Conservation (phyloP, 2,797 vertebrate species). For the Lepus townsendii region DNA sequence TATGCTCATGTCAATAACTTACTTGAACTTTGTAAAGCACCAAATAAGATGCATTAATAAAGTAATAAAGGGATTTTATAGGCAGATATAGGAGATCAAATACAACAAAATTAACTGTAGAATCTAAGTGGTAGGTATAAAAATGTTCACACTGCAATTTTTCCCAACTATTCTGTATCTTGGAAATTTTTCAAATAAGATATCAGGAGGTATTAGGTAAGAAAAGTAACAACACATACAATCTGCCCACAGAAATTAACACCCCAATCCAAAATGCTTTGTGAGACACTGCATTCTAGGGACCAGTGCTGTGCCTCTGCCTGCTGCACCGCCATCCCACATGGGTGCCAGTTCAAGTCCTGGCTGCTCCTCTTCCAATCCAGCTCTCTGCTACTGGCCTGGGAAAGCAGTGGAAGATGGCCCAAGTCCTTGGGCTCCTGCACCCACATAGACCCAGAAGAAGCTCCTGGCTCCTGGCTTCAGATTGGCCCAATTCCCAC, state of each 20-base stretch:
- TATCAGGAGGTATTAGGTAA: neutral
- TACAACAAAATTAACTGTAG: conserved; percentile 19
- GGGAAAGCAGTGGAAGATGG: too few relatives aligned
- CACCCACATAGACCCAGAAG: too few relatives aligned
- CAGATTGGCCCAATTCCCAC: too few relatives aligned
- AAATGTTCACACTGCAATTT: neutral
- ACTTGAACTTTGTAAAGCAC: conserved; percentile 52
- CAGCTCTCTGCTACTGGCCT: too few relatives aligned
- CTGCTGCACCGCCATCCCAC: too few relatives aligned
- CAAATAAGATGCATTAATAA: conserved; percentile 47
- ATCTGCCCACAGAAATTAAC: conserved; percentile 19
- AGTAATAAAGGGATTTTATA: neutral
- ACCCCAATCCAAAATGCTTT: conserved; percentile 56
- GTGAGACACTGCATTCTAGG: conserved; percentile 5
- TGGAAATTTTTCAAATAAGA: conserved; percentile 50
- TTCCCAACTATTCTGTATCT: conserved; percentile 46
- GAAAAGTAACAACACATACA: conserved; percentile 33
- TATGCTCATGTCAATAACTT: neutral
- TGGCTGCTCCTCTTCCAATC: too few relatives aligned
- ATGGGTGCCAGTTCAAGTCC: too few relatives aligned
- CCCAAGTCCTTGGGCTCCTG: too few relatives aligned
- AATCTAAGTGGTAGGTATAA: conserved; percentile 31
- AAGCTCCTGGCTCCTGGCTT: too few relatives aligned
- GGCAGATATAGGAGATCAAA: conserved; percentile 14
- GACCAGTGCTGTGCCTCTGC: too few relatives aligned